phyloP scores from a whole-genome alignment of 2,797 vertebrate genomes.

The Leptoclinus maculatus region DNA sequence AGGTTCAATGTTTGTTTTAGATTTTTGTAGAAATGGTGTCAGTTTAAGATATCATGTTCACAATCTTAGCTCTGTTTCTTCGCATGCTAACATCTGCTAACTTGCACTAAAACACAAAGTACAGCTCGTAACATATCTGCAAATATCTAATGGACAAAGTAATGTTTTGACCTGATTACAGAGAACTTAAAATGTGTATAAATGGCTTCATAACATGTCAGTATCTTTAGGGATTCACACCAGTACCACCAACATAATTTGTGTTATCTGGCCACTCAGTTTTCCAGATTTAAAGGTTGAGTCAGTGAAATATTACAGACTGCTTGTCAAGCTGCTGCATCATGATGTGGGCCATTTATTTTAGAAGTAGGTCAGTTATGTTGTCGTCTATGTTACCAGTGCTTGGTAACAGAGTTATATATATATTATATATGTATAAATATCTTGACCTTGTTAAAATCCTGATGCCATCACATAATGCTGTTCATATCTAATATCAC shows the following conservation, averaged over 20 bases:
- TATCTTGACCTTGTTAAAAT: too few relatives aligned
- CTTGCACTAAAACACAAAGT: background rate
- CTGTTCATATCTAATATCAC: constrained; percentile 9
- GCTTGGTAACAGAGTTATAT: constrained; percentile 2
- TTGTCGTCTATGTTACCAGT: constrained; percentile 2
- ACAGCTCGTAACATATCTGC: background rate
- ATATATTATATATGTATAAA: background rate
- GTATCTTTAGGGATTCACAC: background rate
- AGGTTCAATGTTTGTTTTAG: too few relatives aligned
- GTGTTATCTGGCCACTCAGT: background rate
- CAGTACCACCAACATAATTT: background rate
- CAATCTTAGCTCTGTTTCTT: background rate
- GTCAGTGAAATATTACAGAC: background rate
- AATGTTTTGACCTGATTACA: background rate
- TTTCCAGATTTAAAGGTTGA: constrained; percentile 12
- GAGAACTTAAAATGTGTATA: background rate
- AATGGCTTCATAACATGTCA: background rate
- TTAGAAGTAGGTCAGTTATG: constrained; percentile 41
- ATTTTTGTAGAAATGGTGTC: too few relatives aligned
- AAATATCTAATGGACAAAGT: background rate
- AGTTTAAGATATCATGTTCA: background rate
- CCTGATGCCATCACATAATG: background rate
- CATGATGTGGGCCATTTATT: constrained; percentile 28
- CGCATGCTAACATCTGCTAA: background rate
- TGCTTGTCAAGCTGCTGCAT: constrained; percentile 6